A percentile compares a stretch with the other conserved stretches of the same genome.
Conservation (phyloP, 1,140 invertebrate species). For the Propsilocerus akamusi region DNA sequence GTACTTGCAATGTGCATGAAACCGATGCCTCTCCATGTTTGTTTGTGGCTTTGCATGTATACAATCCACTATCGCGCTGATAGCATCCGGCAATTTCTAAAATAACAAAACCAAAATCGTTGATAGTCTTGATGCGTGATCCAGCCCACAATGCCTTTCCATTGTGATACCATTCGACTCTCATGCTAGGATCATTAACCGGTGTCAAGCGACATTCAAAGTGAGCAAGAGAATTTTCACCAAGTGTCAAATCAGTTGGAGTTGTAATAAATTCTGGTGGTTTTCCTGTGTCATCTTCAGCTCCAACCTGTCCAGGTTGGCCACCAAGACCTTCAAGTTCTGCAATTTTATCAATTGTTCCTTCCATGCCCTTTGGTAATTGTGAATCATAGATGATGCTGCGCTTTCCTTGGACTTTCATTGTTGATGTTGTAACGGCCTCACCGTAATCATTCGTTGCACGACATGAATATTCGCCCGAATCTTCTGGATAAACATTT, state of each 20-base stretch:
- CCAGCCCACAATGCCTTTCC: constrained; percentile 75
- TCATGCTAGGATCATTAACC: constrained; percentile 81
- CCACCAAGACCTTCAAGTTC: constrained; percentile 73
- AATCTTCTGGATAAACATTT: constrained; percentile 86
- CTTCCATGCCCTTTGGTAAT: constrained; percentile 79
- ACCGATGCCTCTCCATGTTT: constrained; percentile 76
- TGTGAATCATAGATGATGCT: constrained; percentile 85
- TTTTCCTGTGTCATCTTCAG: constrained; percentile 70
- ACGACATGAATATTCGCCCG: constrained; percentile 81
- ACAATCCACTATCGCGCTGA: constrained; percentile 70
- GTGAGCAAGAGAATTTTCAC: constrained; percentile 78
- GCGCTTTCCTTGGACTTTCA: constrained; percentile 80
- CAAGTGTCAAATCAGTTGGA: constrained; percentile 62
- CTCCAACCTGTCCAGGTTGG: constrained; percentile 32
- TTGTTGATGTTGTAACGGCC: constrained; percentile 77
- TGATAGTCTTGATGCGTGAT: constrained; percentile 76
- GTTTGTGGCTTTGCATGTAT: constrained; percentile 83
- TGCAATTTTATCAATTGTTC: constrained; percentile 83
- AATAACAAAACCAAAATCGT: constrained; percentile 88
- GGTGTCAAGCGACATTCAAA: constrained; percentile 81
- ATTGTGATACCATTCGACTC: constrained; percentile 94
- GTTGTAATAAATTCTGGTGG: constrained; percentile 85
- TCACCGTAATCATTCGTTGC: constrained; percentile 82
- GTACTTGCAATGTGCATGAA: constrained; percentile 66
- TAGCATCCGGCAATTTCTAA: constrained; percentile 78